phyloP scores from a whole-genome alignment of 2,888 invertebrate genomes.

The Taenaris catops region DNA sequence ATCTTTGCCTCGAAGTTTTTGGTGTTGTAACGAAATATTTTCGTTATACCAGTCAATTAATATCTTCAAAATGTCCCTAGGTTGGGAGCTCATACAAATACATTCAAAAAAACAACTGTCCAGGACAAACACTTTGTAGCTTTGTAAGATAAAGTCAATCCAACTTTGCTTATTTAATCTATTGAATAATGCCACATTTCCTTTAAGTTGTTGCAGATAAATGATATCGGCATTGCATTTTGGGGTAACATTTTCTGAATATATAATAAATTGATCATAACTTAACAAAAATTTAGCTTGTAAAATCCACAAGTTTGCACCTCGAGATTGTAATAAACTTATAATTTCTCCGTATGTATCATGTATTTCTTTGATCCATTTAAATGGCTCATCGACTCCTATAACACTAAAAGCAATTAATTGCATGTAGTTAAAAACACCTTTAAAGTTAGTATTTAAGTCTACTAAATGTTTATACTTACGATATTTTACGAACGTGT shows the following conservation, averaged over 20 bases:
- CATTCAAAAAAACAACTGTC: slow-evolving; percentile 69
- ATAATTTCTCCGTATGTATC: slow-evolving; percentile 60
- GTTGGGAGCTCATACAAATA: slow-evolving; percentile 48
- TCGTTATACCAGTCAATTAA: slow-evolving; percentile 57
- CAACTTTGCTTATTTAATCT: slow-evolving; percentile 74
- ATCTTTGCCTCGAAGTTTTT: slow-evolving; percentile 34
- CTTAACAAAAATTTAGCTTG: slow-evolving; percentile 59
- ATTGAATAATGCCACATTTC: slow-evolving; percentile 41
- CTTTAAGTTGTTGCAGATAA: slow-evolving; percentile 41
- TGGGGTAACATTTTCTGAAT: slow-evolving; percentile 44
- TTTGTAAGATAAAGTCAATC: slow-evolving; percentile 82
- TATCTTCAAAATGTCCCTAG: slow-evolving; percentile 51
- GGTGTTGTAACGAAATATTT: slow-evolving; percentile 44
- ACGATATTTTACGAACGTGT: slow-evolving; percentile 54
- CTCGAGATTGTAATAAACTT: slow-evolving; percentile 48
- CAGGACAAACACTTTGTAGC: slow-evolving; percentile 78
- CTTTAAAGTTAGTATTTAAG: too few species aligned
- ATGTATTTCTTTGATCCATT: slow-evolving; percentile 54
- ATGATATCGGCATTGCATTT: slow-evolving; percentile 53
- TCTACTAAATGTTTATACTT: too few species aligned
- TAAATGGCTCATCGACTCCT: slow-evolving; percentile 49
- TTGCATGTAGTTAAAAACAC: slow-evolving; percentile 5
- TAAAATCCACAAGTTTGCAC: slow-evolving; percentile 50
- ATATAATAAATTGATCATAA: slow-evolving; percentile 56
- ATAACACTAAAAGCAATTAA: slow-evolving; percentile 36